phyloP scores from a whole-genome alignment of 2,113 vertebrate genomes.

The Chloropsis hardwickii region DNA sequence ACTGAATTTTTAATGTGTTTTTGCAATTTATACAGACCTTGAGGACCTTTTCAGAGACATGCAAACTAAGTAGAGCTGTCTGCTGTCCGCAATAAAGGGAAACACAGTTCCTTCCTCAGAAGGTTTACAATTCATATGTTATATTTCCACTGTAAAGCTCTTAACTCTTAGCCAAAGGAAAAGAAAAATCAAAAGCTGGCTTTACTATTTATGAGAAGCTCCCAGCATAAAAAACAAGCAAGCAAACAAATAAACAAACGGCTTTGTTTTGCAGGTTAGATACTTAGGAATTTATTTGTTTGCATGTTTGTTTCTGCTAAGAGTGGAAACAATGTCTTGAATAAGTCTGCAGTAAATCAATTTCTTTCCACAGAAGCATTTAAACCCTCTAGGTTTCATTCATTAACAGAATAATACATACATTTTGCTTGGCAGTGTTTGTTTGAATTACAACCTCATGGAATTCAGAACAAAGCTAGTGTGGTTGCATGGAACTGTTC shows the following conservation, averaged over 20 bases:
- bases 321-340: slow-evolving; percentile 56
- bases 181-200: neutral
- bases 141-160: slow-evolving; percentile 35
- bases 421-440: slow-evolving; percentile 14
- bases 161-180: neutral
- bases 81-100: neutral
- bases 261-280: slow-evolving; percentile 32
- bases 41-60: neutral
- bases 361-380: slow-evolving; percentile 41
- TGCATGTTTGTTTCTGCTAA: slow-evolving; percentile 53
- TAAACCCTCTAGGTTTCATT: slow-evolving; percentile 57
- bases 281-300: slow-evolving; percentile 64
- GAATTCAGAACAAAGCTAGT: slow-evolving; percentile 48
- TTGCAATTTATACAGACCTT: neutral
- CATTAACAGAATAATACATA: slow-evolving; percentile 38
- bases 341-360: slow-evolving; percentile 60
- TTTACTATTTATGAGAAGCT: neutral
- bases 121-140: neutral
- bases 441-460: slow-evolving; percentile 47
- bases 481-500: slow-evolving; percentile 47
- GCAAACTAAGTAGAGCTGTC: neutral
- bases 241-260: neutral
- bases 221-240: neutral
- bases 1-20: neutral
- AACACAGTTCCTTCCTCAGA: neutral